Evolutionary conservation across 1,140 invertebrate genomes (phyloP).

Genomic region (Neodiprion pinetum): DNA sequence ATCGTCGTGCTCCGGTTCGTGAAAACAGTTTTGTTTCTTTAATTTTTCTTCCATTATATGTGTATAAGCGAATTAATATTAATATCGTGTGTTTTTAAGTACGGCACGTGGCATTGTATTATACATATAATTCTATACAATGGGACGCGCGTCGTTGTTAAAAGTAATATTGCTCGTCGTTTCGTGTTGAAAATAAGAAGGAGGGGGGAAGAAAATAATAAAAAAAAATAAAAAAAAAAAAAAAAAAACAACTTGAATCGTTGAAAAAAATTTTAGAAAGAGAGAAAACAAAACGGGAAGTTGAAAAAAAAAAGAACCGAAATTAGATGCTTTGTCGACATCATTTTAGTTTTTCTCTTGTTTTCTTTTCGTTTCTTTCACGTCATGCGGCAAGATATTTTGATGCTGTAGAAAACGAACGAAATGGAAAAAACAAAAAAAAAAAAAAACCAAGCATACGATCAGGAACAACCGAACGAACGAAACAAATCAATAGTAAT

Average conservation of each 20-base stretch:
- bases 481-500: not conserved
- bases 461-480: too few species aligned
- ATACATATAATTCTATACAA: not conserved
- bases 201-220: not conserved
- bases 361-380: too few species aligned
- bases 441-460: not conserved
- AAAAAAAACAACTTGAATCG: not conserved
- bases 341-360: too few species aligned
- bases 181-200: constrained; percentile 29
- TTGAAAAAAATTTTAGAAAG: not conserved
- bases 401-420: not conserved
- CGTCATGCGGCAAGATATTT: too few species aligned
- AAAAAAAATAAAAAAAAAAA: not conserved
- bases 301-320: not conserved
- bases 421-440: not conserved
- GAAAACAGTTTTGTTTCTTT: not conserved
- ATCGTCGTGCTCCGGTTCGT: too few species aligned
- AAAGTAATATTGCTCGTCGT: constrained; percentile 53
- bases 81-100: too few species aligned
- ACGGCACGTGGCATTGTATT: not conserved
- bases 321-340: too few species aligned
- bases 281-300: not conserved
- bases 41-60: constrained; percentile 13
- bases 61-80: too few species aligned
- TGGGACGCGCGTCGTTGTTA: constrained; percentile 27